Evolutionary conservation across 2,113 vertebrate genomes (phyloP).

Genomic region (Ancistrus triradiatus): DNA sequence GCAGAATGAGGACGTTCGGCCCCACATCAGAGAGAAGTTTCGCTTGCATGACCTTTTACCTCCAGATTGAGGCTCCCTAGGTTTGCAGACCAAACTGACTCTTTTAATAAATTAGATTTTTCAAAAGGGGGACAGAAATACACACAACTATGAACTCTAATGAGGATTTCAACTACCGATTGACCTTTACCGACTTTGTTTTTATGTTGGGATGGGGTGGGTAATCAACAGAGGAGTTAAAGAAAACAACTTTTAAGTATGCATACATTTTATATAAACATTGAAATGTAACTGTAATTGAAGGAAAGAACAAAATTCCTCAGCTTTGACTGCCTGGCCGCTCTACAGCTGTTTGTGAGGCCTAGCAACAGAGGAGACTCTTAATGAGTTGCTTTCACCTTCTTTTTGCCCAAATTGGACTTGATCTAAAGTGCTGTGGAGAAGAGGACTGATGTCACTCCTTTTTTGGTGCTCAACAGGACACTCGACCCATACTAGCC

Average conservation of each 20-base stretch:
- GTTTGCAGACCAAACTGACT: conserved; percentile 27
- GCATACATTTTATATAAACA: conserved; percentile 49
- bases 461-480: conserved; percentile 82
- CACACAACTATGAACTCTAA: conserved; percentile 60
- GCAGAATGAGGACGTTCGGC: conserved; percentile 86
- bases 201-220: conserved; percentile 42
- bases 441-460: conserved; percentile 47
- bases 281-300: conserved; percentile 36
- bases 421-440: conserved; percentile 39
- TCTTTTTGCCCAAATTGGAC: conserved; percentile 61
- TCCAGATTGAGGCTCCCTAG: conserved; percentile 71
- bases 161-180: conserved; percentile 75
- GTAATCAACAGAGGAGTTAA: conserved; percentile 37
- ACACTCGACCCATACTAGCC: conserved; percentile 81
- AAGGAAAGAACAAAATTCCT: conserved; percentile 64
- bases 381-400: conserved; percentile 10
- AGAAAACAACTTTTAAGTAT: conserved; percentile 41
- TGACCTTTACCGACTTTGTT: conserved; percentile 85
- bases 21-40: conserved; percentile 88
- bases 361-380: conserved; percentile 6
- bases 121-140: conserved; percentile 30
- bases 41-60: conserved; percentile 87
- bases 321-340: conserved; percentile 58
- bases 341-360: conserved; percentile 26
- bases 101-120: conserved; percentile 40